Percentiles rank a stretch among this genome's conserved stretches.
These are phyloP conservation scores for Sinocyclocheilus anshuiensis DNA, from an alignment of 2,113 vertebrate genomes.

Conservation along the genomic window DNA sequence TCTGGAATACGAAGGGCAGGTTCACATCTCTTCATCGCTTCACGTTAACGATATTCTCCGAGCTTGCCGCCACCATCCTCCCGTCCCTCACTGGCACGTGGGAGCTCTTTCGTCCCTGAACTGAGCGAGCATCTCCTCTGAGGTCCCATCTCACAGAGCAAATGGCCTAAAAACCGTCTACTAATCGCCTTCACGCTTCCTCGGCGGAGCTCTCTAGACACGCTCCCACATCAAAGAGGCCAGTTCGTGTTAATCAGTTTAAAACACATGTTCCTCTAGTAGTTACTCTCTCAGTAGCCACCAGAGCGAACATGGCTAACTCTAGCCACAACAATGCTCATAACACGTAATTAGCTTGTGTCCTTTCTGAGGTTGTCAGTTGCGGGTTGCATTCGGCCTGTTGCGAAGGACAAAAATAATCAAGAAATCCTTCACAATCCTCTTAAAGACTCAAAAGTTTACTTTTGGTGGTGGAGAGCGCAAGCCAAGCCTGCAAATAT, in stretches of 20 bases:
- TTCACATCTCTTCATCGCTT: slow-evolving; percentile 64
- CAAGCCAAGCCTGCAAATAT: slow-evolving; percentile 73
- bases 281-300: slow-evolving; percentile 38
- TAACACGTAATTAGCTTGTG: slow-evolving; percentile 72
- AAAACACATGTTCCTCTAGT: slow-evolving; percentile 62
- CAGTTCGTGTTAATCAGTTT: slow-evolving; percentile 67
- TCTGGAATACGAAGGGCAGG: slow-evolving; percentile 63
- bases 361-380: slow-evolving; percentile 54
- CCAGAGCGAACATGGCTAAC: slow-evolving; percentile 35
- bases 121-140: slow-evolving; percentile 48
- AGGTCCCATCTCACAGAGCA: slow-evolving; percentile 44
- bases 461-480: slow-evolving; percentile 73
- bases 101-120: slow-evolving; percentile 39
- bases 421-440: slow-evolving; percentile 61
- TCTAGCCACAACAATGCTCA: slow-evolving; percentile 67
- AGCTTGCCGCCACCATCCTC: slow-evolving; percentile 54
- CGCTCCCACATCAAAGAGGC: slow-evolving; percentile 64
- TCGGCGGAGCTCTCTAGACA: slow-evolving; percentile 48
- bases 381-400: not conserved
- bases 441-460: slow-evolving; percentile 73
- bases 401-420: slow-evolving; percentile 71
- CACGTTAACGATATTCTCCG: slow-evolving; percentile 63
- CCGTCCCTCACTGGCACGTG: slow-evolving; percentile 22
- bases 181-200: slow-evolving; percentile 56
- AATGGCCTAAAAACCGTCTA: slow-evolving; percentile 55